Conservation (phyloP, 2,113 vertebrate species). For the Gasterosteus nipponicus region DNA sequence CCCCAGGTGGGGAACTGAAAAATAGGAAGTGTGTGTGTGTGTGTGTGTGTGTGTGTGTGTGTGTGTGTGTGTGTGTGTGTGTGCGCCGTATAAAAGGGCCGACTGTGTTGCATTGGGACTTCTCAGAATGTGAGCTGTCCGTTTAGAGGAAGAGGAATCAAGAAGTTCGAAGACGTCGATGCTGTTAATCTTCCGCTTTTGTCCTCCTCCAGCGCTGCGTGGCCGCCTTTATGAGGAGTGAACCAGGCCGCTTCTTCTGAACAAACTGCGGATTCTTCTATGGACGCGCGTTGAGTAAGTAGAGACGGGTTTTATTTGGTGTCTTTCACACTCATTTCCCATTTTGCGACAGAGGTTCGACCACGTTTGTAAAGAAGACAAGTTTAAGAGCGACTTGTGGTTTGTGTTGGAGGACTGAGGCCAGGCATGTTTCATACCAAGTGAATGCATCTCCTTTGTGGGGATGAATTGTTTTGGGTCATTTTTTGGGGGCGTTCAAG, state of each 20-base stretch:
- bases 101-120: slow-evolving; percentile 42
- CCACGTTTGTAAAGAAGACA: background rate
- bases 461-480: too few species aligned
- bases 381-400: background rate
- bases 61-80: slow-evolving; percentile 13
- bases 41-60: slow-evolving; percentile 17
- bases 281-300: slow-evolving; percentile 74
- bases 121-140: slow-evolving; percentile 38
- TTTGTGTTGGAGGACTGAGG: background rate
- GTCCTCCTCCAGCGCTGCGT: slow-evolving; percentile 55
- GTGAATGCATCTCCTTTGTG: background rate
- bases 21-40: slow-evolving; percentile 61
- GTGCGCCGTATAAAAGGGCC: slow-evolving; percentile 11
- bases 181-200: slow-evolving; percentile 44
- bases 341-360: background rate
- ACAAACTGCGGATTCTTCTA: slow-evolving; percentile 64
- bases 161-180: slow-evolving; percentile 44
- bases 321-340: too few species aligned
- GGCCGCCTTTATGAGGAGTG: slow-evolving; percentile 61
- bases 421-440: background rate
- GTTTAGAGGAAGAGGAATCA: slow-evolving; percentile 64
- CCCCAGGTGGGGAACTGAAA: slow-evolving; percentile 60
- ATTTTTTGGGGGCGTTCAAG: too few species aligned
- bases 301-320: background rate
- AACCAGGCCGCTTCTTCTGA: slow-evolving; percentile 60